A percentile compares a stretch with the other conserved stretches of the same genome.
Evolutionary conservation across 2,113 vertebrate species (phyloP).

Genomic region (Sitta europaea): DNA sequence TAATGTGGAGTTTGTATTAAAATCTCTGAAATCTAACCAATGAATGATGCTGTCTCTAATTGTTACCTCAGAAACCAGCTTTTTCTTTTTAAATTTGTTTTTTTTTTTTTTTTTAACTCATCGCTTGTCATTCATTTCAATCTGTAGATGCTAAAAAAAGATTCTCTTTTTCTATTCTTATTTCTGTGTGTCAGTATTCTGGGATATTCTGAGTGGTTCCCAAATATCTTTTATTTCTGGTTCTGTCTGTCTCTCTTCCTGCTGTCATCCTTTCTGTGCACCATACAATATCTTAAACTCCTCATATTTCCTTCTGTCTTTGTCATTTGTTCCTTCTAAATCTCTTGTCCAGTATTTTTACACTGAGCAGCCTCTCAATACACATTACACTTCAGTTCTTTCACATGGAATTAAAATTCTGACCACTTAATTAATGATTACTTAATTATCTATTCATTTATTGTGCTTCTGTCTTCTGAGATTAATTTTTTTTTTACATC

Average conservation of each 20-base stretch:
- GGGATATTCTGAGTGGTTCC: neutral
- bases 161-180: neutral
- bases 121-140: neutral
- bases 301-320: neutral
- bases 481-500: neutral
- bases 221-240: neutral
- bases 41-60: neutral
- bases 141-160: neutral
- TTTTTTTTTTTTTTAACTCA: neutral
- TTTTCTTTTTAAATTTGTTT: neutral
- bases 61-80: neutral
- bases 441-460: neutral
- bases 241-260: neutral
- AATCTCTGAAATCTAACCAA: neutral
- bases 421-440: neutral
- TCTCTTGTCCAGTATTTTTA: neutral
- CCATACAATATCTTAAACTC: neutral
- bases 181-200: neutral
- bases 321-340: neutral
- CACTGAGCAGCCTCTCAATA: neutral
- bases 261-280: neutral
- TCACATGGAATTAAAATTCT: neutral
- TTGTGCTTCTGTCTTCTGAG: neutral
- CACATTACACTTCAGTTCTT: neutral
- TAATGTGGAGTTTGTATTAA: neutral